A percentile compares a stretch with the other conserved stretches of the same genome.
These are phyloP conservation scores for Antedon bifida DNA, from an alignment of 35 echinoderm and acorn worm species.

Conservation along the genomic window DNA sequence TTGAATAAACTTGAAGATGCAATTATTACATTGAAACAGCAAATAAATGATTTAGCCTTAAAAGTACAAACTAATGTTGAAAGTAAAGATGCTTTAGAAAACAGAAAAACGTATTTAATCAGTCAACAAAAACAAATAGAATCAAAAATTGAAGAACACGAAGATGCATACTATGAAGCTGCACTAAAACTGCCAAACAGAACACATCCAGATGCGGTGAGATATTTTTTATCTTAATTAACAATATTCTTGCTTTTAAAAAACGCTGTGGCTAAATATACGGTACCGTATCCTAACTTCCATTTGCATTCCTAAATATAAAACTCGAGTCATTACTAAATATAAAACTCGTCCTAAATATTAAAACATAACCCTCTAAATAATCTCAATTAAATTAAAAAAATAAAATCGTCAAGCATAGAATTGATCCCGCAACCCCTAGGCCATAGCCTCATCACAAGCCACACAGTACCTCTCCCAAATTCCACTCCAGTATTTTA, in stretches of 20 bases:
- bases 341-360: no score
- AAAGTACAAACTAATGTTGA: neutral
- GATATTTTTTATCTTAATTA: neutral
- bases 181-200: constrained; percentile 57
- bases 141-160: neutral
- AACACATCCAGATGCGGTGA: constrained; percentile 73
- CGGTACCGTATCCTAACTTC: neutral
- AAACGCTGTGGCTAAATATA: no score
- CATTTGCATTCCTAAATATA: neutral
- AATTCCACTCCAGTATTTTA: no score
- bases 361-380: no score
- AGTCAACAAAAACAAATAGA: neutral
- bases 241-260: neutral
- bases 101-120: neutral
- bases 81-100: neutral
- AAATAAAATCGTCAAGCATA: no score
- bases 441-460: no score
- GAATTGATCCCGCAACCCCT: no score
- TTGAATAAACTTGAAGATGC: constrained; percentile 8
- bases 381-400: no score
- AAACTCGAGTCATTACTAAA: neutral
- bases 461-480: no score
- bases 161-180: constrained; percentile 32
- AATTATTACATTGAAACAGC: neutral
- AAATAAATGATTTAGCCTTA: neutral